These are phyloP conservation scores for Sylvia atricapilla DNA, from an alignment of 2,113 vertebrate species.

Conservation along the genomic window DNA sequence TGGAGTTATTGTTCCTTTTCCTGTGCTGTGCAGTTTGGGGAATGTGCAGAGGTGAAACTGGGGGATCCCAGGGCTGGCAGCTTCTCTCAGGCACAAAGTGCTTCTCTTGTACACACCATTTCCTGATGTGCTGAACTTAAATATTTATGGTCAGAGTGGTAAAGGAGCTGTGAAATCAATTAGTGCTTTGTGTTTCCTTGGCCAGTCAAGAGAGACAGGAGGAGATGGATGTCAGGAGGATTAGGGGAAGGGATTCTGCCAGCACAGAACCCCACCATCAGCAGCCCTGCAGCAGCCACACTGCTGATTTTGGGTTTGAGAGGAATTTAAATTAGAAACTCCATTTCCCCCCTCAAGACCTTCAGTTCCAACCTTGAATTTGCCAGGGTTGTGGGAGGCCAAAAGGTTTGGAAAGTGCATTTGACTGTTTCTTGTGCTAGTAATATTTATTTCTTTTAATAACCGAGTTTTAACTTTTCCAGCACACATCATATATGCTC, in stretches of 20 bases:
- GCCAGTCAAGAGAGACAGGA: background rate
- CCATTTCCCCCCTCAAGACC: background rate
- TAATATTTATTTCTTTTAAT: slow-evolving; percentile 57
- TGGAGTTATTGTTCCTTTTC: background rate
- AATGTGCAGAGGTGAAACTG: background rate
- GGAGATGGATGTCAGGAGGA: background rate
- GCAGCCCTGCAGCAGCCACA: background rate
- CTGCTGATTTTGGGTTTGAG: background rate
- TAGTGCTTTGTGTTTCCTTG: slow-evolving; percentile 12
- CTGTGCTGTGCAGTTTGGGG: background rate
- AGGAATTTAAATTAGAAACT: background rate
- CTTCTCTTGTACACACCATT: background rate
- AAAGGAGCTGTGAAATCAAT: slow-evolving; percentile 59
- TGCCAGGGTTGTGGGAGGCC: background rate
- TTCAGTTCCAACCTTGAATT: background rate
- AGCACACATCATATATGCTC: background rate
- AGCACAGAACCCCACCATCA: background rate
- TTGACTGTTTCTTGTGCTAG: background rate
- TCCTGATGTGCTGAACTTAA: slow-evolving; percentile 17
- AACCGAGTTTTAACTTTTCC: slow-evolving; percentile 17
- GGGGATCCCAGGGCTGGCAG: background rate
- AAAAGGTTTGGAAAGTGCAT: background rate
- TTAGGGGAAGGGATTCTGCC: background rate
- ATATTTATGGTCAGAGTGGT: slow-evolving; percentile 24
- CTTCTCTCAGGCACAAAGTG: slow-evolving; percentile 1